A percentile compares a stretch with the other conserved stretches of the same genome.
phyloP scores from a whole-genome alignment of 2,888 invertebrate genomes.

The Brachyopa scutellaris region DNA sequence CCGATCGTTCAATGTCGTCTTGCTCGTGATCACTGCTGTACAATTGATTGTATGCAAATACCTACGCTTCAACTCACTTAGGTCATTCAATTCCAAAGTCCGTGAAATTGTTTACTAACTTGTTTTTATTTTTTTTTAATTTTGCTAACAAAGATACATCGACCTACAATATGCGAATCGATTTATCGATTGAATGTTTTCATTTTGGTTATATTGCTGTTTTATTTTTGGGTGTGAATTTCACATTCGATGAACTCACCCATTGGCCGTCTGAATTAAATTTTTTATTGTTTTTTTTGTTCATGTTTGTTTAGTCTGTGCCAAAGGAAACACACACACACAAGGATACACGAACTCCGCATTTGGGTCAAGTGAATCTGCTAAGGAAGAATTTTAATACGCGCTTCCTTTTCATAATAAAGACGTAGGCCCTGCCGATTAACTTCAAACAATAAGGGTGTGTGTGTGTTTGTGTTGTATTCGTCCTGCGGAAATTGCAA shows the following conservation, averaged over 20 bases:
- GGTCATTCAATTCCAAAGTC: slow-evolving; percentile 4
- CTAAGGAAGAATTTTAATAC: background rate
- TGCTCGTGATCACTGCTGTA: no score
- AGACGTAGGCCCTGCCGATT: background rate
- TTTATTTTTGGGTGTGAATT: slow-evolving; percentile 22
- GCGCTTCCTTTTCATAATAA: slow-evolving; percentile 24
- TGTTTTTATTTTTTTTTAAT: background rate
- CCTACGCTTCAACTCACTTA: background rate
- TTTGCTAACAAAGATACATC: background rate
- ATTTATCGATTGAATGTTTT: background rate
- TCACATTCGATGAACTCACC: slow-evolving; percentile 14
- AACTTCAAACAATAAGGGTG: slow-evolving; percentile 11
- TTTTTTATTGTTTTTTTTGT: background rate
- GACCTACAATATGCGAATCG: slow-evolving; percentile 20
- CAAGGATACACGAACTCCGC: background rate
- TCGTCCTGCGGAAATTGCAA: background rate
- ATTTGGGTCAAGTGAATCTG: slow-evolving; percentile 20
- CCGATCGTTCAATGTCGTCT: no score
- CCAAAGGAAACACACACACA: background rate
- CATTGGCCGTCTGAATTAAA: background rate
- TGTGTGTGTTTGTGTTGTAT: no score
- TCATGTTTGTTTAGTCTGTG: slow-evolving; percentile 1
- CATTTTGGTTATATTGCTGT: background rate
- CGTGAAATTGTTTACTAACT: background rate
- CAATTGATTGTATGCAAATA: background rate